phyloP scores from a whole-genome alignment of 2,113 vertebrate genomes.

The Sinocyclocheilus anshuiensis region DNA sequence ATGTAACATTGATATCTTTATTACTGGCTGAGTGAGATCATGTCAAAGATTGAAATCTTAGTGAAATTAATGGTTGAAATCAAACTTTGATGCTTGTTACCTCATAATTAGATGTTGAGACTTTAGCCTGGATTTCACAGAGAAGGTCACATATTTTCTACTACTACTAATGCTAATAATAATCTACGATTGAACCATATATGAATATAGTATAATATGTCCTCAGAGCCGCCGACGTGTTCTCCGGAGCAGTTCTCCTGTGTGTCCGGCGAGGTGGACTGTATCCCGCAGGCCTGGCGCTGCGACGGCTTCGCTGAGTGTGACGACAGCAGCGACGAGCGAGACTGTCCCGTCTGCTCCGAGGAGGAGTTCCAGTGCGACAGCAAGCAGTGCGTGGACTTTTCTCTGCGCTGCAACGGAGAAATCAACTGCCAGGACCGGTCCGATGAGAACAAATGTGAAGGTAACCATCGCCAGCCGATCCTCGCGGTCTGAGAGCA shows the following conservation, averaged over 20 bases:
- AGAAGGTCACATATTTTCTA: no score
- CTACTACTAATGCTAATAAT: no score
- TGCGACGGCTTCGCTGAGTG: slow-evolving; percentile 93
- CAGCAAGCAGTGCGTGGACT: slow-evolving; percentile 91
- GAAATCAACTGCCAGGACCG: slow-evolving; percentile 93
- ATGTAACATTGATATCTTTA: no score
- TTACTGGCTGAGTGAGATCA: no score
- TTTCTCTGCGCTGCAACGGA: slow-evolving; percentile 85
- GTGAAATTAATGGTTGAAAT: no score
- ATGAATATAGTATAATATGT: neutral
- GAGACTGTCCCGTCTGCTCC: slow-evolving; percentile 91
- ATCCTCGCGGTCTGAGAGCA: neutral
- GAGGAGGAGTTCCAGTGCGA: slow-evolving; percentile 92
- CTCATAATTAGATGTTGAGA: no score
- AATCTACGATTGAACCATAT: no score
- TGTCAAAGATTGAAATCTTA: no score
- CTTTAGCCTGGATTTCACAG: no score
- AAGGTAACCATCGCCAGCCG: slow-evolving; percentile 73
- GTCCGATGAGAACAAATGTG: slow-evolving; percentile 92
- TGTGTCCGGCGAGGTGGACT: slow-evolving; percentile 93
- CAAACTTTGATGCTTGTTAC: no score
- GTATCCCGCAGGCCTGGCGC: slow-evolving; percentile 93
- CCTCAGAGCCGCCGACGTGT: slow-evolving; percentile 93
- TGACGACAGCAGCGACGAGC: slow-evolving; percentile 92
- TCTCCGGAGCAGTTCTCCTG: slow-evolving; percentile 97